These are phyloP conservation scores for Gari tellinella DNA, from an alignment of 2,888 invertebrate species.

Conservation along the genomic window DNA sequence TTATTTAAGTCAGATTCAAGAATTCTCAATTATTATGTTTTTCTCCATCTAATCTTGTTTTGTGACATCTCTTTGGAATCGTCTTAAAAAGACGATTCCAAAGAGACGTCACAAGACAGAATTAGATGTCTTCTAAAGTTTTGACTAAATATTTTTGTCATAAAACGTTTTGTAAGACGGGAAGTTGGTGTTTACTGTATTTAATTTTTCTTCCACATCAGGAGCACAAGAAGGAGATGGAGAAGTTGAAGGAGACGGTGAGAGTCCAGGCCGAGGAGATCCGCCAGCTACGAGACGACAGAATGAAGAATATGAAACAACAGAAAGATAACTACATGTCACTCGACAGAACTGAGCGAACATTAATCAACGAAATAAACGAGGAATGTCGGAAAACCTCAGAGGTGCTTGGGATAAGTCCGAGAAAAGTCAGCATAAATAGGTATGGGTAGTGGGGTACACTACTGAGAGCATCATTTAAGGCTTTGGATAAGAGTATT, in stretches of 20 bases:
- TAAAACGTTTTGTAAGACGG: too few relatives aligned
- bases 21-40: too few relatives aligned
- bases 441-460: slow-evolving; percentile 65
- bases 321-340: slow-evolving; percentile 69
- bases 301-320: slow-evolving; percentile 57
- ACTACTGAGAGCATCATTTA: too few relatives aligned
- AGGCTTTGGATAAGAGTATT: too few relatives aligned
- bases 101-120: too few relatives aligned
- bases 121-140: too few relatives aligned
- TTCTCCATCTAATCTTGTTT: too few relatives aligned
- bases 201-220: slow-evolving; percentile 44
- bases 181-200: too few relatives aligned
- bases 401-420: slow-evolving; percentile 73
- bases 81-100: too few relatives aligned
- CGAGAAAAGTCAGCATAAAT: slow-evolving; percentile 74
- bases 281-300: slow-evolving; percentile 66
- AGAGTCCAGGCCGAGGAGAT: slow-evolving; percentile 76
- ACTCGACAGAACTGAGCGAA: slow-evolving; percentile 74
- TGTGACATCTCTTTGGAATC: too few relatives aligned
- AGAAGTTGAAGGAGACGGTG: slow-evolving; percentile 73
- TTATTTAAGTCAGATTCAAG: too few relatives aligned
- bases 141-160: too few relatives aligned
- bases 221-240: slow-evolving; percentile 77
- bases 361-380: slow-evolving; percentile 79
- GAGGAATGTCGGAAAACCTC: slow-evolving; percentile 81